phyloP scores from a whole-genome alignment of 2,113 vertebrate genomes.

The Bagarius yarrelli region DNA sequence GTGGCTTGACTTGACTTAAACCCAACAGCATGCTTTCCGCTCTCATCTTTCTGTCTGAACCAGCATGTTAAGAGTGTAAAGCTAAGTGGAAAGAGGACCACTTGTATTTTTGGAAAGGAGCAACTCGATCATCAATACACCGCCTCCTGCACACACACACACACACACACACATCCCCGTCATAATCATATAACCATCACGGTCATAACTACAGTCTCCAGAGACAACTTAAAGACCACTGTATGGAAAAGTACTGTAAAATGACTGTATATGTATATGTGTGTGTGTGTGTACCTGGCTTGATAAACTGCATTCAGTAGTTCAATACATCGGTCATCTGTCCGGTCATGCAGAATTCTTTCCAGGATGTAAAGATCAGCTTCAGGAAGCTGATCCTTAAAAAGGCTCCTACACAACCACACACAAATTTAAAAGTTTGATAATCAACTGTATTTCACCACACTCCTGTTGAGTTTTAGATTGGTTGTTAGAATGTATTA shows the following conservation, averaged over 20 bases:
- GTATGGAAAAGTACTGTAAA: no score
- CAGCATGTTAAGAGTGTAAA: conserved; percentile 86
- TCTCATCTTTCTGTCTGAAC: conserved; percentile 85
- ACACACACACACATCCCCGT: conserved; percentile 15
- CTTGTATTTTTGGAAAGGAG: conserved; percentile 75
- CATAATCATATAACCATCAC: no score
- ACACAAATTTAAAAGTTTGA: background rate
- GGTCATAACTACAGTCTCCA: no score
- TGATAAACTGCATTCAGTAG: conserved; percentile 72
- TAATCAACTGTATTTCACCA: no score
- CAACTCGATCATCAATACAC: conserved; percentile 76
- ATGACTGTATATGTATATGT: conserved; percentile 1
- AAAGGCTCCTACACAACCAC: conserved; percentile 79
- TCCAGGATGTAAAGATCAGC: conserved; percentile 86
- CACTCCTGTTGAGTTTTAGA: no score
- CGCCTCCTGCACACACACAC: conserved; percentile 69
- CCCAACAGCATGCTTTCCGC: conserved; percentile 71
- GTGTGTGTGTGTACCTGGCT: conserved; percentile 69
- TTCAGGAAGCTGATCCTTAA: conserved; percentile 77
- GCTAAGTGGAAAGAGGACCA: conserved; percentile 75
- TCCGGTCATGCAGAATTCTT: conserved; percentile 87
- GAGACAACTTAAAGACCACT: no score
- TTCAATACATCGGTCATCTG: conserved; percentile 70
- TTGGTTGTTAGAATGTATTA: no score
- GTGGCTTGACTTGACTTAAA: no score